Conservation (phyloP, 1,140 invertebrate genomes). For the Caerostris extrusa region DNA sequence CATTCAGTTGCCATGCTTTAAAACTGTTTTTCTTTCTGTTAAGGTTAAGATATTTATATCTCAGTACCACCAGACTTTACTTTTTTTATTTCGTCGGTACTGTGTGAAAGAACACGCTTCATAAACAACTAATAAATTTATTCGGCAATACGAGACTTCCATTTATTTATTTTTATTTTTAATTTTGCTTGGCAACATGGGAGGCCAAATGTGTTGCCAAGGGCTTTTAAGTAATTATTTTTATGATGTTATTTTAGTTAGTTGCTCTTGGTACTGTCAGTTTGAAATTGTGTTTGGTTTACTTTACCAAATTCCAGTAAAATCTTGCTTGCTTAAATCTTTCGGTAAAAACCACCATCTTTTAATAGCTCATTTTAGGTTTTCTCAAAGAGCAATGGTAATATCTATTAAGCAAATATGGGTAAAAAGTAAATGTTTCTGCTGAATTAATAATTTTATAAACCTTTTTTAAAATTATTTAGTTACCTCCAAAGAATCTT, state of each 20-base stretch:
- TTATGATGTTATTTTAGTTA: background rate
- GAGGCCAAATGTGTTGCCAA: background rate
- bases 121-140: slow-evolving; percentile 37
- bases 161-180: background rate
- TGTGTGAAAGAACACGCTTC: background rate
- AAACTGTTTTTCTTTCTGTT: background rate
- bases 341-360: too few relatives aligned
- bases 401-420: too few relatives aligned
- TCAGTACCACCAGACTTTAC: background rate
- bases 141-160: background rate
- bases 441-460: too few relatives aligned
- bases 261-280: background rate
- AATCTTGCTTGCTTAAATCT: too few relatives aligned
- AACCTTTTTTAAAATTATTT: too few relatives aligned
- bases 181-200: background rate
- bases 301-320: background rate
- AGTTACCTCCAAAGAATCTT: too few relatives aligned
- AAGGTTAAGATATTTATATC: slow-evolving; percentile 1
- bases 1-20: background rate
- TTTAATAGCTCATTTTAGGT: too few relatives aligned
- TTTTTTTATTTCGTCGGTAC: background rate
- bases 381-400: too few relatives aligned
- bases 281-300: background rate
- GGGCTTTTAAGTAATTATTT: background rate
- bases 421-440: too few relatives aligned